Conservation (phyloP, 2,113 vertebrate species). For the Lanius ludovicianus region DNA sequence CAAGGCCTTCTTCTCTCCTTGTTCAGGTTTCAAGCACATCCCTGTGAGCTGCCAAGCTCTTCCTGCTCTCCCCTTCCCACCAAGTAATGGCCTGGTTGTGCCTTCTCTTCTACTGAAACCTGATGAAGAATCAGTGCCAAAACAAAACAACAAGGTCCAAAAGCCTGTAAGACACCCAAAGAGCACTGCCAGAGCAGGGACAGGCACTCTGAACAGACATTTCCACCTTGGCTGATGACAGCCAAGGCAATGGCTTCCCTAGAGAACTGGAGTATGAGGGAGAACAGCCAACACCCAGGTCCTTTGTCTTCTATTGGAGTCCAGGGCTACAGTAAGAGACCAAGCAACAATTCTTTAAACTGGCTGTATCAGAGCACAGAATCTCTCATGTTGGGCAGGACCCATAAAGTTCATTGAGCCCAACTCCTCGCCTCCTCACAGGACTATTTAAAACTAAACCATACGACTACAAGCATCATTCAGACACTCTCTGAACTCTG, state of each 20-base stretch:
- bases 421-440: background rate
- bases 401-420: background rate
- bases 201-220: background rate
- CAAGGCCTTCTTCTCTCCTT: background rate
- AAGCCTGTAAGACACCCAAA: background rate
- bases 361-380: background rate
- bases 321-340: background rate
- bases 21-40: background rate
- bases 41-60: background rate
- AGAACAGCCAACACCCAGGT: background rate
- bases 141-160: background rate
- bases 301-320: background rate
- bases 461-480: background rate
- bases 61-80: background rate
- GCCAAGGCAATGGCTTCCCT: background rate
- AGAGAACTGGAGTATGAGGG: background rate
- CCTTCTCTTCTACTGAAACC: background rate
- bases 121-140: background rate
- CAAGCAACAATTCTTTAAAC: background rate
- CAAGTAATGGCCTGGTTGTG: background rate
- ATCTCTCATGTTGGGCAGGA: background rate
- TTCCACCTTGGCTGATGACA: background rate
- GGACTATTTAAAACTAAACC: background rate
- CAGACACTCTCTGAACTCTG: background rate
- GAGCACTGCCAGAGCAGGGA: background rate